Evolutionary conservation across 2,113 vertebrate species (phyloP).

Genomic region (Muntiacus reevesi): DNA sequence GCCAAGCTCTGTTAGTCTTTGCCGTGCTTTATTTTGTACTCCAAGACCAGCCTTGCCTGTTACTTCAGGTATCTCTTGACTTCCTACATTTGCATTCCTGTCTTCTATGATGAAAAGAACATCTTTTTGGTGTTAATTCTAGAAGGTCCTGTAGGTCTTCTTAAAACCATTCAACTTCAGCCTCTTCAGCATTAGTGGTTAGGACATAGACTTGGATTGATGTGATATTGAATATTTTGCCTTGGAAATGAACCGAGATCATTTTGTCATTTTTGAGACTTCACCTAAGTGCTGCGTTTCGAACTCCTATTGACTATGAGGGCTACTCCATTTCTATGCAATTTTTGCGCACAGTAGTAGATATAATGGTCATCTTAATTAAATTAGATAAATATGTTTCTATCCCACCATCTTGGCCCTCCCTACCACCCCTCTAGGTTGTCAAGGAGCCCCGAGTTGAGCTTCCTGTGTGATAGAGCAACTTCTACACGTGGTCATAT

Average conservation of each 20-base stretch:
- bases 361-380: background rate
- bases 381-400: background rate
- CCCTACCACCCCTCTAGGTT: background rate
- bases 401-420: background rate
- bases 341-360: background rate
- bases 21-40: background rate
- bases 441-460: background rate
- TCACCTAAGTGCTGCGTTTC: background rate
- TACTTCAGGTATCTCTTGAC: background rate
- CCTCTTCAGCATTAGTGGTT: background rate
- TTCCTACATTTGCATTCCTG: background rate
- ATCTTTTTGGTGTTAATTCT: background rate
- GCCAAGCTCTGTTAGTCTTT: background rate
- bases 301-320: background rate
- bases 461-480: background rate
- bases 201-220: background rate
- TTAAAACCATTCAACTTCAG: background rate
- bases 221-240: background rate
- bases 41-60: background rate
- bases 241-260: background rate
- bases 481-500: background rate
- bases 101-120: background rate
- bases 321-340: background rate
- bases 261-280: background rate
- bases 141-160: background rate